These are phyloP conservation scores for Steatocranus sp. DNA, from an alignment of 2,797 vertebrate genomes.

Conservation along the genomic window DNA sequence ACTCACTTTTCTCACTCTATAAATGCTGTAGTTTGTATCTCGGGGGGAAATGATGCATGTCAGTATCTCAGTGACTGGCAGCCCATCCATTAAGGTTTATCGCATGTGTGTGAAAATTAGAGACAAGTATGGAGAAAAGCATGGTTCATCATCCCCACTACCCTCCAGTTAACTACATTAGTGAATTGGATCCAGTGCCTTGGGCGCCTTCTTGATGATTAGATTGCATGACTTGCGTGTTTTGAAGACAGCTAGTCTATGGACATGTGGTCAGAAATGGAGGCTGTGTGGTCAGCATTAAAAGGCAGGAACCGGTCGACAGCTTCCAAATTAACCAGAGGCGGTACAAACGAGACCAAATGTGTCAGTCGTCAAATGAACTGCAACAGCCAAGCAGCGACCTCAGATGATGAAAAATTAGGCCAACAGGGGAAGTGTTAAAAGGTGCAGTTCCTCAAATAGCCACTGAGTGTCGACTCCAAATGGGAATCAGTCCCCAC, in stretches of 20 bases:
- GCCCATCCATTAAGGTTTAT: constrained; percentile 27
- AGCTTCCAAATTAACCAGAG: background rate
- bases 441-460: background rate
- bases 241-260: background rate
- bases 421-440: accelerated
- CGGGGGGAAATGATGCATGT: constrained; percentile 49
- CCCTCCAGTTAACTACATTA: constrained; percentile 38
- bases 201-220: background rate
- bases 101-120: background rate
- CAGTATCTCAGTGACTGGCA: constrained; percentile 42
- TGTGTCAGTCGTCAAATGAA: background rate
- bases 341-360: background rate
- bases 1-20: background rate
- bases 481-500: background rate
- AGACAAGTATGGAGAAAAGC: background rate
- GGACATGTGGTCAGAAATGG: background rate
- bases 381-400: background rate
- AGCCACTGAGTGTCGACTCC: background rate
- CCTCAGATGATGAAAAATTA: background rate
- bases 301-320: background rate
- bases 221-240: constrained; percentile 14
- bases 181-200: background rate
- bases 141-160: constrained; percentile 11
- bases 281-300: background rate
- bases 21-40: constrained; percentile 30